A percentile compares a stretch with the other conserved stretches of the same genome.
Evolutionary conservation across 1,140 invertebrate genomes (phyloP).

Genomic region (Lucilia sericata): DNA sequence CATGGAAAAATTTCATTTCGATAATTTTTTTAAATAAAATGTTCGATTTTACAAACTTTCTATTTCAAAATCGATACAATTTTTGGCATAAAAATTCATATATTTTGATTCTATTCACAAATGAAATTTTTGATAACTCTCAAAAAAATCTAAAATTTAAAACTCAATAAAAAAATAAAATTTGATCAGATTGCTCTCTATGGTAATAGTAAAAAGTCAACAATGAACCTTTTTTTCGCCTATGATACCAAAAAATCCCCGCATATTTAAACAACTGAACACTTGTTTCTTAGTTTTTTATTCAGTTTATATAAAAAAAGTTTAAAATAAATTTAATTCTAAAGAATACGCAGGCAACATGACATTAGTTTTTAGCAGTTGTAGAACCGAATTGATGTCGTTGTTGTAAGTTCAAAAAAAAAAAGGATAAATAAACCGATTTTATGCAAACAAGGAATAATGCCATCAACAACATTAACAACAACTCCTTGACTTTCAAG

Average conservation of each 20-base stretch:
- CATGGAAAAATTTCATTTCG: too few relatives aligned
- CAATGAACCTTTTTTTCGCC: neutral
- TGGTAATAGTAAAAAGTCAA: too few relatives aligned
- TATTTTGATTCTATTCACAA: too few relatives aligned
- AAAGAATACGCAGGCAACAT: neutral
- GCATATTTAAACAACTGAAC: neutral
- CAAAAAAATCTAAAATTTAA: too few relatives aligned
- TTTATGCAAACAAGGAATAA: neutral
- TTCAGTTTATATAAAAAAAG: neutral
- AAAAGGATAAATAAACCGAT: neutral
- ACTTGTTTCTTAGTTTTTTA: neutral
- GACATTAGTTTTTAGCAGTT: neutral
- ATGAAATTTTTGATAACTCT: too few relatives aligned
- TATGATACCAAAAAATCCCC: neutral
- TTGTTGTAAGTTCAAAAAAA: neutral
- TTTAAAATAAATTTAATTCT: neutral
- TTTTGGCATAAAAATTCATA: too few relatives aligned
- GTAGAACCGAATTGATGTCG: neutral
- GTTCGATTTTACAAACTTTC: too few relatives aligned
- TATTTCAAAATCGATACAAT: too few relatives aligned
- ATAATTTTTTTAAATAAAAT: too few relatives aligned
- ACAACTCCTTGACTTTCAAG: slow-evolving; percentile 6
- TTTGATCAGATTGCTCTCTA: too few relatives aligned
- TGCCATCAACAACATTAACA: neutral
- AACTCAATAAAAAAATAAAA: too few relatives aligned